Conservation (phyloP, 2,113 vertebrate species). For the Phocoena phocoena region DNA sequence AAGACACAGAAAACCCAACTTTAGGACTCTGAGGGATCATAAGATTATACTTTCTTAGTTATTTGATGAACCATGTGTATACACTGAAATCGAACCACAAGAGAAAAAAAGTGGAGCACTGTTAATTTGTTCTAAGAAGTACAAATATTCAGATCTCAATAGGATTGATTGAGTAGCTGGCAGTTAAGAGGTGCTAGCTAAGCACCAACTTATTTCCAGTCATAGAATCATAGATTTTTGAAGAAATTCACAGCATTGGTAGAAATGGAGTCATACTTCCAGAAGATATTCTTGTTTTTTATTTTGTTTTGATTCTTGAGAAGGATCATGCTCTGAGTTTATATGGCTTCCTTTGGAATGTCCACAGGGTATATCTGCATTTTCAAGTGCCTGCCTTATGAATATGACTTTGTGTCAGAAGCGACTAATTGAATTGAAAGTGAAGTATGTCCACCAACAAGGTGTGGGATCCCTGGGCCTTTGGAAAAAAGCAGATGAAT, state of each 20-base stretch:
- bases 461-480: neutral
- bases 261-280: neutral
- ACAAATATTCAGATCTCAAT: neutral
- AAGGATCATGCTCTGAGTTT: neutral
- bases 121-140: neutral
- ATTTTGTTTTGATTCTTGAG: neutral
- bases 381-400: neutral
- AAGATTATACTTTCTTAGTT: neutral
- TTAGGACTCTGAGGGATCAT: neutral
- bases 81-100: neutral
- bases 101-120: neutral
- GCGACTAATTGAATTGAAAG: neutral
- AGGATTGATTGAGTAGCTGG: neutral
- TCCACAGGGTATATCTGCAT: neutral
- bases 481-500: neutral
- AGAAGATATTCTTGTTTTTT: neutral
- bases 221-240: neutral
- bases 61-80: neutral
- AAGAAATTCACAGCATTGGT: neutral
- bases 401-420: neutral
- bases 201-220: neutral
- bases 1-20: neutral
- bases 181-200: neutral
- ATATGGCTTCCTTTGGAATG: neutral
- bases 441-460: neutral